Conservation (phyloP, 2,113 vertebrate genomes). For the Istiophorus platypterus region DNA sequence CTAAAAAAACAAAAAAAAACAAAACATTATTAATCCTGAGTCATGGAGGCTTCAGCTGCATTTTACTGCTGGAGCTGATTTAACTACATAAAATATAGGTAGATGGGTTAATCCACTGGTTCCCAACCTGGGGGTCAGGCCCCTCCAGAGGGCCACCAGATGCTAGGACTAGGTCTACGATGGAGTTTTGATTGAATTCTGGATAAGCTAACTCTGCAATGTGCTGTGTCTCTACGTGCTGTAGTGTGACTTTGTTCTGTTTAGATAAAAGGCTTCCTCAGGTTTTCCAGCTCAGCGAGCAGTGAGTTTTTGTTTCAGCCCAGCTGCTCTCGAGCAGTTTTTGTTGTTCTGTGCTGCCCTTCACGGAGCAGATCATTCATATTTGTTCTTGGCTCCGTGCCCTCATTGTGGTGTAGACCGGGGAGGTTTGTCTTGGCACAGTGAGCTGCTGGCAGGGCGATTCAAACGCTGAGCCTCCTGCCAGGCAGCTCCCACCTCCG, state of each 20-base stretch:
- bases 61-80: background rate
- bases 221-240: background rate
- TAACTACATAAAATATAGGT: too few relatives aligned
- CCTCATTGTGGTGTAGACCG: slow-evolving; percentile 19
- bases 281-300: slow-evolving; percentile 5
- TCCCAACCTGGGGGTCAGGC: too few relatives aligned
- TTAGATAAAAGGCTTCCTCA: background rate
- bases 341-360: slow-evolving; percentile 23
- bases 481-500: slow-evolving; percentile 15
- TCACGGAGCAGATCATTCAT: slow-evolving; percentile 18
- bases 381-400: slow-evolving; percentile 23
- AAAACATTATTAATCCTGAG: too few relatives aligned
- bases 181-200: background rate
- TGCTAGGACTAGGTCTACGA: too few relatives aligned
- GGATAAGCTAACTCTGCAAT: background rate
- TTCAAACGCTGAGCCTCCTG: background rate
- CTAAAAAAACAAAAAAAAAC: too few relatives aligned
- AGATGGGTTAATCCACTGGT: too few relatives aligned
- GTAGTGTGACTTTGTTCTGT: background rate
- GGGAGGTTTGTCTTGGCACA: slow-evolving; percentile 19
- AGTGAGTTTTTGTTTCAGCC: background rate
- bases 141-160: too few relatives aligned
- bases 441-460: background rate
- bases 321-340: background rate
- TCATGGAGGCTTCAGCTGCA: too few relatives aligned